These are phyloP conservation scores for Pocillopora meandrina DNA, from an alignment of 92 coral and sea anemone species.

Conservation along the genomic window DNA sequence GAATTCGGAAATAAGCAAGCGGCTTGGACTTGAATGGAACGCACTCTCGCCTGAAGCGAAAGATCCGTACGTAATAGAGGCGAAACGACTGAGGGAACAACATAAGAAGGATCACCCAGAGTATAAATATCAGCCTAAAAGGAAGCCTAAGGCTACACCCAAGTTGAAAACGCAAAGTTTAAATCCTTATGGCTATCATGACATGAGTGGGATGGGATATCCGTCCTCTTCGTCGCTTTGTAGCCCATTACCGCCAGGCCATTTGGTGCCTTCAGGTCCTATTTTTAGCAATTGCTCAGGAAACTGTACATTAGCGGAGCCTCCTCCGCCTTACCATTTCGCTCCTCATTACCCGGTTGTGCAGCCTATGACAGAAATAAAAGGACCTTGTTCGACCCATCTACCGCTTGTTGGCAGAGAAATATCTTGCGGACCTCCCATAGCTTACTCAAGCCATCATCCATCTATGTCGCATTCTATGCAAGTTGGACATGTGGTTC, in stretches of 20 bases:
- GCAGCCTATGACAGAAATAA: slow-evolving; percentile 63
- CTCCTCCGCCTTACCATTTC: slow-evolving; percentile 86
- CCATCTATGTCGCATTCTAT: slow-evolving; percentile 69
- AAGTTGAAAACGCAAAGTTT: slow-evolving; percentile 83
- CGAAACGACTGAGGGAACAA: slow-evolving; percentile 85
- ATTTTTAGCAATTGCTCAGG: slow-evolving; percentile 76
- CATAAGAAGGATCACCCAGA: slow-evolving; percentile 99
- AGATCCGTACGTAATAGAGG: slow-evolving; percentile 97
- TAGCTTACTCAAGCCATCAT: slow-evolving; percentile 75
- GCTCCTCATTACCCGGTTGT: slow-evolving; percentile 71
- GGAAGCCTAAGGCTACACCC: slow-evolving; percentile 86
- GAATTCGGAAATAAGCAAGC: slow-evolving; percentile 98
- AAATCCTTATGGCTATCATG: slow-evolving; percentile 85
- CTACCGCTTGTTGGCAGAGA: slow-evolving; percentile 71
- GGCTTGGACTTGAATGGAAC: slow-evolving; percentile 98
- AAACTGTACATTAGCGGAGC: slow-evolving; percentile 72
- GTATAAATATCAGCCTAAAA: slow-evolving; percentile 95
- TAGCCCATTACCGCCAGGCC: slow-evolving; percentile 76
- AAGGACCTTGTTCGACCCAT: slow-evolving; percentile 74
- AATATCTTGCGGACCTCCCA: slow-evolving; percentile 66
- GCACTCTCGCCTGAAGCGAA: slow-evolving; percentile 86
- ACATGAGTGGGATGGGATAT: slow-evolving; percentile 72
- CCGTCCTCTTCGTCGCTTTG: slow-evolving; percentile 82
- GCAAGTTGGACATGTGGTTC: slow-evolving; percentile 77
- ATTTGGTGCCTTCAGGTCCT: slow-evolving; percentile 73